Base-by-base conservation (phyloP, 1,140 invertebrate species). In the Ostrea edulis region DNA sequence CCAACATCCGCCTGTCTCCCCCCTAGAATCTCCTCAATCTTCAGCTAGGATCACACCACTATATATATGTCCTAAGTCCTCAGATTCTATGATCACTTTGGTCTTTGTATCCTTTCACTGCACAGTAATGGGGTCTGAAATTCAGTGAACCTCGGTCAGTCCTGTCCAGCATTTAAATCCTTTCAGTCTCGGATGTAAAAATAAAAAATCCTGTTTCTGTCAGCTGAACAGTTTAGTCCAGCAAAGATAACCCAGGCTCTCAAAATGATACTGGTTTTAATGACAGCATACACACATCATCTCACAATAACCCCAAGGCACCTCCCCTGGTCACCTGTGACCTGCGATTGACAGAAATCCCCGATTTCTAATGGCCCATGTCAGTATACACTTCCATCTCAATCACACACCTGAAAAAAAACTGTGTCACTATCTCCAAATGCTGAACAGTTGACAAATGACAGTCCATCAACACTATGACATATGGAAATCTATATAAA, bases 401-500 rank as follows among this genome's bases (percentile, higher is more conserved):
- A 77, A 77, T 77, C 14, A 77, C 29, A 77, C 68, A 77, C 68
- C 9, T 44, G 35, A 44, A 44, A 5, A 35, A 25, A 35, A 77
- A 29, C 25, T 77, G 68, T 77, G 68, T 77, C 68, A 77, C 29
- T 77, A 14, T 77, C 68, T 77, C 55, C n/a, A 17, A 20, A 7
- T 77, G 68, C 25, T 77, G 68, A 77, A 9, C 25, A 14, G 29
- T 22, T 77, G 68, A 77, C 68, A 77, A 77, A 77, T 25, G 68
- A 77, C 22, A 77, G 29, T 77, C 68, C 68, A 77, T 77, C 68
- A 77, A 77, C 22, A 14, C 29, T 35, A 8, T 77, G 68, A 77
- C 68, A 77, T 77, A 77, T 77, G 68, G 68, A 77, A 77, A 77
- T 77, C 68, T 77, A 77, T 77, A 35, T 29, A 77, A 77, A 35